Conservation (phyloP, 2,797 vertebrate species). For the Eutrigla gurnardus region DNA sequence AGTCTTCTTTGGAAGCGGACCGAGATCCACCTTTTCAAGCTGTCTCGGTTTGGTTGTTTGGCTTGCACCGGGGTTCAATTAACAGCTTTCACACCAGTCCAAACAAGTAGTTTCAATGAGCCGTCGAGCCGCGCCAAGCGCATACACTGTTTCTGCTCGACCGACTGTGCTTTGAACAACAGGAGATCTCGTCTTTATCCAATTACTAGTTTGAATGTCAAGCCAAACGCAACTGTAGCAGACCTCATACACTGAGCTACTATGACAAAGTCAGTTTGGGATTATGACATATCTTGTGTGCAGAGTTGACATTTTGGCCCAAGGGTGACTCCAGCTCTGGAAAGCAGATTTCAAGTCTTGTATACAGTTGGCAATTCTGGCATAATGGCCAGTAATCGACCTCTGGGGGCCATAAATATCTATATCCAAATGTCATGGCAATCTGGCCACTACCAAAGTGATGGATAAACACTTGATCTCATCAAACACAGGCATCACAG, state of each 20-base stretch:
- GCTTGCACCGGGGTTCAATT: not conserved
- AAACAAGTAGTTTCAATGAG: not conserved
- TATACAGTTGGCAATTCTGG: not conserved
- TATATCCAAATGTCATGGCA: constrained; percentile 3
- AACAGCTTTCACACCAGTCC: not conserved
- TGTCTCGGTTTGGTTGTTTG: no score
- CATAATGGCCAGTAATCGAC: no score
- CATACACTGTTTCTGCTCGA: not conserved
- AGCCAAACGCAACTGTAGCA: not conserved
- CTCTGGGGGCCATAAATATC: no score
- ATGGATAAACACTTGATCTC: not conserved
- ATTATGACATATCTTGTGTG: not conserved
- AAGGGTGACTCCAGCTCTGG: not conserved
- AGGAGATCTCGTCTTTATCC: not conserved
- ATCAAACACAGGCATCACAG: not conserved
- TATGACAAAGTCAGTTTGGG: not conserved
- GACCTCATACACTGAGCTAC: not conserved
- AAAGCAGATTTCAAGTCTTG: not conserved
- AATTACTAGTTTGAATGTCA: not conserved
- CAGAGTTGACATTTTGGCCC: constrained; percentile 11
- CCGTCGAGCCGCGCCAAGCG: not conserved
- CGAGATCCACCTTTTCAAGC: no score
- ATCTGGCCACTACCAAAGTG: not conserved
- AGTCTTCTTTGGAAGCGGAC: no score
- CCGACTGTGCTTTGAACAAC: not conserved